Evolutionary conservation across 2,888 invertebrate genomes (phyloP), one percentile per base, ranked within the genome.

Genomic region (Abscondita cerata): DNA sequence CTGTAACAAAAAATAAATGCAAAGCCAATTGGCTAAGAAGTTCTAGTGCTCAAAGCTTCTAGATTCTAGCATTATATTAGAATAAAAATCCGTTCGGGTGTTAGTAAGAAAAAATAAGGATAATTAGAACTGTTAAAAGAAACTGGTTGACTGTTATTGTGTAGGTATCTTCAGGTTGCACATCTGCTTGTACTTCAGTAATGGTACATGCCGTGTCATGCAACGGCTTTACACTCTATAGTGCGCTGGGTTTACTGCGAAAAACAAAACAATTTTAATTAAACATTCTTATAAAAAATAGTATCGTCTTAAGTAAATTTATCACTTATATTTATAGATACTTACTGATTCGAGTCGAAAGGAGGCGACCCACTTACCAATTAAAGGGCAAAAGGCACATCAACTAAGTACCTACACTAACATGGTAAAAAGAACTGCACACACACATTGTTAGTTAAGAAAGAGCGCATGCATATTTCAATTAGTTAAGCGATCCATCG

Each of bases 1-100:
- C 89, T 89, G 88, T 79, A 88, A 87, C 76, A 79, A 73, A 77
- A 67, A 64, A 62, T 31, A 47, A 55, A 20, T 56, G 59, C 55
- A 56, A 54, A 59, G 59, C 59, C 15, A 31, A 34, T 31, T 34
- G 52, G 46, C 58, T 51, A 33, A 50, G 36, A 47, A 50, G 18
- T 18, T 41, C 60, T 41, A 54, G 31, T 47, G 50, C 53, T 52
- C 12, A 41, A 59, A 55, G 62, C 62, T 48, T 62, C 61, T 51
- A 59, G 25, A 47, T 46, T 38, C 47, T 40, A 51, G 25, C 2
- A 44, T 31, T n/a, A n/a, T 52, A 57, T 12, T 40, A 20, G 41
- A 44, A 44, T 18, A 41, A 44, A 52, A 52, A 41, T 13, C 25
- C 5, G 18, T 33, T 25, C 6, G 25, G 25, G 25, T 47, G 48